Evolutionary conservation across 2,797 vertebrate genomes (phyloP), one percentile per base, ranked within the genome.

Genomic region (Xyrichtys novacula): DNA sequence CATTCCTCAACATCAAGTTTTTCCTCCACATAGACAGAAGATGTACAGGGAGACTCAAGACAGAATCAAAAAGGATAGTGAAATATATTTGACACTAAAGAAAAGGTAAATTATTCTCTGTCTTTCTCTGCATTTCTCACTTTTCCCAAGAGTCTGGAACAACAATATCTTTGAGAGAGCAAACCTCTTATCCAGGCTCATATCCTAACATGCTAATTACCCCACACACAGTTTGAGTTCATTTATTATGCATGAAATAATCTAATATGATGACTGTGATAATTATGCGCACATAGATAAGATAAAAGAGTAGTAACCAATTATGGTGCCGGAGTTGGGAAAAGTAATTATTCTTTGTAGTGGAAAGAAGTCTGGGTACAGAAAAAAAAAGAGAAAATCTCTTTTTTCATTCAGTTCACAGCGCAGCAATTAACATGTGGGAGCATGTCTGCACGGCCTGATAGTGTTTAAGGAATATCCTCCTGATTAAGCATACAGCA

Each of bases 201-300:
- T 81, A 90, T 88, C 79, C 82, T 78, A 89, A 87, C 90, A 90
- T 91, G 89, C 91, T 92, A 93, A 92, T 92, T 92, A 91, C 86
- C 85, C 85, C 74, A 76, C 88, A 84, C 89, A 78, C 90, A 89
- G 90, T 91, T 90, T 90, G 90, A 91, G 71, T 89, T 91, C 85
- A 91, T 92, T 93, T 92, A 91, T 91, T 91, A 93, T 93, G 88
- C 90, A 92, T 92, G 89, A 91, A 92, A 92, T 91, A 91, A 93
- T 91, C 91, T 91, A 91, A 91, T 93, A 90, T 89, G 90, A 91
- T 92, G 89, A 91, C 88, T 91, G 90, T 87, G 90, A 92, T 91
- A 92, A 92, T 91, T 91, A 91, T 90, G 91, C 88, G 48, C 87
- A 88, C 88, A 89, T 75, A 90, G 88, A 91, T 91, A 91, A 91